phyloP scores from a whole-genome alignment of 2,797 vertebrate species.

The Sphenodon punctatus region DNA sequence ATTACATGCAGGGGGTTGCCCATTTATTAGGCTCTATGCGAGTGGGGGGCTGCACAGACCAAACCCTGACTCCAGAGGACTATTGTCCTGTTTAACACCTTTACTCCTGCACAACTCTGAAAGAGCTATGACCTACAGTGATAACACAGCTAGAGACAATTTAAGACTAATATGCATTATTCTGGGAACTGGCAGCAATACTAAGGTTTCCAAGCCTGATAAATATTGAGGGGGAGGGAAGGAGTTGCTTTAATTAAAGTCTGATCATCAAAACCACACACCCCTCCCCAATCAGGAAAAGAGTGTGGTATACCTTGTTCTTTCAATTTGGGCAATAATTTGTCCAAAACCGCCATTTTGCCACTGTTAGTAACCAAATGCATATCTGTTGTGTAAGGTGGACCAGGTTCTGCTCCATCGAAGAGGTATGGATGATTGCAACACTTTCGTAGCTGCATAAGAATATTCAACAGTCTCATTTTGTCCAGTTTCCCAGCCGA shows the following conservation, averaged over 20 bases:
- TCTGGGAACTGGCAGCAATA: too few species aligned
- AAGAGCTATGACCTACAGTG: neutral
- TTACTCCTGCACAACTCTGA: neutral
- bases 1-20: too few species aligned
- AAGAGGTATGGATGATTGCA: conserved; percentile 98
- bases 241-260: too few species aligned
- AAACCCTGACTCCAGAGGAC: too few species aligned
- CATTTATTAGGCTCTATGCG: too few species aligned
- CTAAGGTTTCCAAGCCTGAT: neutral
- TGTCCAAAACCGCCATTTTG: conserved; percentile 97
- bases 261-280: too few species aligned
- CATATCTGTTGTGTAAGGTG: conserved; percentile 96
- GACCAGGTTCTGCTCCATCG: conserved; percentile 95
- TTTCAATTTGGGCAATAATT: conserved; percentile 93
- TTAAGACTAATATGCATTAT: too few species aligned
- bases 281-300: neutral
- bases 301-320: conserved; percentile 81
- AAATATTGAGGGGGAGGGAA: too few species aligned
- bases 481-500: conserved; percentile 99
- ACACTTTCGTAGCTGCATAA: conserved; percentile 98
- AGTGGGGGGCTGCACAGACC: too few species aligned
- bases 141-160: neutral
- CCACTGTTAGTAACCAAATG: conserved; percentile 96
- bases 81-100: too few species aligned
- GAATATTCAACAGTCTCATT: conserved; percentile 94